Evolutionary conservation across 2,113 vertebrate species (phyloP).

Genomic region (Semnornis frantzii): DNA sequence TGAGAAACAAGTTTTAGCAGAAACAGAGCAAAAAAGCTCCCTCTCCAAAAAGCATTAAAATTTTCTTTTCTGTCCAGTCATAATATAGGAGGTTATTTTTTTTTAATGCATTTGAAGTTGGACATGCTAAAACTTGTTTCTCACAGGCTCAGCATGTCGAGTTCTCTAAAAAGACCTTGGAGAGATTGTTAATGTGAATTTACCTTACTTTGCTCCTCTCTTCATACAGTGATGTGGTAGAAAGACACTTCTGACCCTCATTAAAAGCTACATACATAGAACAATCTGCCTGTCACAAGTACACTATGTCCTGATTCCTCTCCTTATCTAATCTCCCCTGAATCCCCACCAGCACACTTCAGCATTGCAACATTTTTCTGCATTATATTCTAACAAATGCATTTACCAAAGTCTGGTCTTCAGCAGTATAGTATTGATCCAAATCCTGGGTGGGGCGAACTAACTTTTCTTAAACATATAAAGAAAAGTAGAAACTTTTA

Average conservation of each 20-base stretch:
- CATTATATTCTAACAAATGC: not conserved
- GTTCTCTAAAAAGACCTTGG: not conserved
- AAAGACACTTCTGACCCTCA: not conserved
- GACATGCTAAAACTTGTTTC: not conserved
- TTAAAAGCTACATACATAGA: not conserved
- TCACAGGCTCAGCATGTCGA: not conserved
- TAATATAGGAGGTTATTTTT: not conserved
- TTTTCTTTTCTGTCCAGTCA: not conserved
- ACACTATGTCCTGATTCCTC: not conserved
- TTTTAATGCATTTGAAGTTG: not conserved
- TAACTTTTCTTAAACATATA: not conserved
- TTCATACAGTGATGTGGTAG: not conserved
- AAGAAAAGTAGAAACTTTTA: not conserved
- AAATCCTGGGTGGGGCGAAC: not conserved
- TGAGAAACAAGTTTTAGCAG: not conserved
- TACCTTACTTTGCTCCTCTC: not conserved
- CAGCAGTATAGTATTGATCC: not conserved
- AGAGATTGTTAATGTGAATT: not conserved
- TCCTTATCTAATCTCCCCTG: not conserved
- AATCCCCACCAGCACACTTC: not conserved
- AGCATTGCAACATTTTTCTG: not conserved
- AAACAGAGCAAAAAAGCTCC: not conserved
- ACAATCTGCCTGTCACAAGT: not conserved
- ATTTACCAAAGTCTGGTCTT: not conserved
- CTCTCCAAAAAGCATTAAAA: not conserved